Base-by-base conservation (phyloP, 2,113 vertebrate genomes). In the Colossoma macropomum region DNA sequence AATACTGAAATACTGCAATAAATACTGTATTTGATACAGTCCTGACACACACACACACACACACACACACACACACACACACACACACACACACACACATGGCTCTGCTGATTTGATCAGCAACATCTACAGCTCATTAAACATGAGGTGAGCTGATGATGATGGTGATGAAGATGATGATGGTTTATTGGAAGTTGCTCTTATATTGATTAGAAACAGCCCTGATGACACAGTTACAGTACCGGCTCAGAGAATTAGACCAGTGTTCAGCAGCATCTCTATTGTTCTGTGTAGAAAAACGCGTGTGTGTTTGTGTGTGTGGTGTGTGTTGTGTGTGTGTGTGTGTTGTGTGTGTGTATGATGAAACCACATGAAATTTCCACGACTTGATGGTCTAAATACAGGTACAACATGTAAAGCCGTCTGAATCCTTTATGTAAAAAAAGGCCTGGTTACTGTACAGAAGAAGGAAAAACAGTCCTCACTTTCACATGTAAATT, bases 301-400 rank as follows among this genome's bases (percentile, higher is more conserved):
- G 4, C 41, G 32, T 8, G 16, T 38, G 30, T 69, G 63, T 32
- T 28, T 66, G 63, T 66, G 13, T 32, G 3, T 32, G 50, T 52
- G 6, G 41, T 45, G 10, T 45, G 41, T 45, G 5, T 45, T 7
- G n/a, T 27, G 25, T 66, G 63, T 30, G 63, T 28, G 63, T 66
- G 27, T 68, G 30, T 34, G 52, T 68, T 41, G 68, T 41, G 68
- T 41, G 21, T 23, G 19, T 12, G 28, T 34, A 41, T 70, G 68
- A 71, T 71, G 68, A 41, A 71, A 71, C 23, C 38, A 15, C 13
- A 15, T 71, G 68, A 71, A 71, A 71, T 71, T 12, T 69, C 66
- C 10, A 21, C 34, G 68, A 45, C 45, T 21, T n/a, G 34, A 10
- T 71, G 68, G 30, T 70, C 38, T 77, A 17, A 69, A 62, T 5